Conservation (phyloP, 2,797 vertebrate genomes). For the Diplodus puntazzo region DNA sequence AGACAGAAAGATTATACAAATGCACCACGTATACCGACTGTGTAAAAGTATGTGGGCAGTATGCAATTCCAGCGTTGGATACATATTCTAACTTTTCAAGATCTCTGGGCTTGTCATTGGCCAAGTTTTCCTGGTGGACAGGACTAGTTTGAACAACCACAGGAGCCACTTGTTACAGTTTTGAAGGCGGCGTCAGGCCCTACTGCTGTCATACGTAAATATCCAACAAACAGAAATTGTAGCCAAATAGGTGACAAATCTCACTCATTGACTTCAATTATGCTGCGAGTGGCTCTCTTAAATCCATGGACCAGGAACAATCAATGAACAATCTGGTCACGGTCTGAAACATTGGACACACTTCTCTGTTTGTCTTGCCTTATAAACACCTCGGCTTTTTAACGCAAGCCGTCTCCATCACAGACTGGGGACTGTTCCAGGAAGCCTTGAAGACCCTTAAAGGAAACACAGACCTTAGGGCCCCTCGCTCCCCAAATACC, state of each 20-base stretch:
- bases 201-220: constrained; percentile 31
- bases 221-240: constrained; percentile 37
- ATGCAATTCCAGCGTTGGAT: neutral
- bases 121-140: constrained; percentile 5
- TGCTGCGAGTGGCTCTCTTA: constrained; percentile 37
- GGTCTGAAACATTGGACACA: constrained; percentile 67
- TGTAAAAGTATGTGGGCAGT: neutral
- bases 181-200: constrained; percentile 17
- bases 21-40: neutral
- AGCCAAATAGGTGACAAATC: constrained; percentile 35
- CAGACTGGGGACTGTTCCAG: constrained; percentile 77
- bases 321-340: constrained; percentile 54
- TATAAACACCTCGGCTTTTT: constrained; percentile 66
- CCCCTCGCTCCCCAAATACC: constrained; percentile 66
- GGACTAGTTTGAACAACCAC: constrained; percentile 28
- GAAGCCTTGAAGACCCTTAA: constrained; percentile 62
- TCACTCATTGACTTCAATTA: constrained; percentile 42
- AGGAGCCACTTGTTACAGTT: neutral
- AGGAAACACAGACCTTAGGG: constrained; percentile 68
- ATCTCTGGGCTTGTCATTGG: constrained; percentile 15
- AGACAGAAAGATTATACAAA: constrained; percentile 21
- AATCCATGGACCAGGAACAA: constrained; percentile 45
- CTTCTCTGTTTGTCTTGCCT: constrained; percentile 76
- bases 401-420: constrained; percentile 66
- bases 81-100: constrained; percentile 6